Evolutionary conservation across 30 jellyfish, hydroid and myxozoan genomes (phyloP), one percentile per base, ranked within the genome.

Genomic region (Pelagia noctiluca): DNA sequence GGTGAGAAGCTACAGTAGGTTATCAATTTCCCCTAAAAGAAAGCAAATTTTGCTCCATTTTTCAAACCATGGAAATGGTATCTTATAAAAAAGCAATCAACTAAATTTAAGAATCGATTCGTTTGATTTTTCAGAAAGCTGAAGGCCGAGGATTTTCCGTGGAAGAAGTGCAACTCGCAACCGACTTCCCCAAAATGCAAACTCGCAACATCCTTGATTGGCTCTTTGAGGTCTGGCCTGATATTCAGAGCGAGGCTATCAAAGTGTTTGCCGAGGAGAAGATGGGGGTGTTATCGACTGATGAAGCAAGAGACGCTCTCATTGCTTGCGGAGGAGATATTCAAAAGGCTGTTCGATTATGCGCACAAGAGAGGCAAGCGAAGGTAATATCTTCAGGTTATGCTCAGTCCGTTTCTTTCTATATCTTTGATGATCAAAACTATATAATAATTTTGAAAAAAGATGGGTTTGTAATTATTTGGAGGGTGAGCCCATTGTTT

Each of bases 121-220:
- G 33, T 66, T 62, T 18, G 30, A 12, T 52, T 22, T 7, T 63
- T 25, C 32, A 79, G 90, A 30, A 19, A 12, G 73, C 90, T 1
- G 90, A 79, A n/a, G 62, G 34, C 47, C 38, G 38, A 26, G 90
- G 90, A 0, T 79, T 28, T 48, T 31, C 69, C 34, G 63, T 79
- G 5, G 67, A 30, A 10, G 82, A 79, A 36, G 80, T 79, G 7
- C 64, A 63, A 46, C 26, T 47, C 3, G 90, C 90, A 10, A 63
- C 76, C 37, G 21, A n/a, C 12, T 22, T n/a, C 34, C 32, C 16
- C 4, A 25, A 25, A 11, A 34, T 36, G 24, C 23, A 10, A 3
- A 63, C 82, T 2, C 49, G 75, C 22, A 31, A 49, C 32, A 63
- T 79, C 62, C 38, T 79, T 10, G 18, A 38, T 18, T 79, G 90